Percentiles rank a stretch among this genome's conserved stretches.
phyloP scores from a whole-genome alignment of 37 sponge, comb jelly and placozoan genomes.

The Dysidea cf. avara region DNA sequence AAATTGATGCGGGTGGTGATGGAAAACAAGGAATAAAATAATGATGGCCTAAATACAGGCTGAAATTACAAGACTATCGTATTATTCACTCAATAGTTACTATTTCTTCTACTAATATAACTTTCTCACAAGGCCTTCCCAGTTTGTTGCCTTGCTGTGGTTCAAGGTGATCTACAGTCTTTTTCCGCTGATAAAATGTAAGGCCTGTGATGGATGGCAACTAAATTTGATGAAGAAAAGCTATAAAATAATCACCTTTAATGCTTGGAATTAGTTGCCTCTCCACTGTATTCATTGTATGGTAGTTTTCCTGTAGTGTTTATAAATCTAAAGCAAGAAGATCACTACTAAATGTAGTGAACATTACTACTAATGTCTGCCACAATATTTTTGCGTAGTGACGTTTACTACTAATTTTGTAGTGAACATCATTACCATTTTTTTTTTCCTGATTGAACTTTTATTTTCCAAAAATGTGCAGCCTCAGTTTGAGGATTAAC shows the following conservation, averaged over 20 bases:
- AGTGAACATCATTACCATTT: no score
- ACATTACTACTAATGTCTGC: no score
- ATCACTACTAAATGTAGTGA: no score
- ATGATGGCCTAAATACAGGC: no score
- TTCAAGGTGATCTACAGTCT: constrained; percentile 83
- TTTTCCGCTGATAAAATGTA: constrained; percentile 81
- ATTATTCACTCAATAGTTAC: constrained; percentile 14
- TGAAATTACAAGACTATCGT: no score
- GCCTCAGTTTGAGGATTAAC: no score
- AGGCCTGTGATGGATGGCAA: background rate
- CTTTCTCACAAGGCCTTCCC: constrained; percentile 93
- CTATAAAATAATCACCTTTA: background rate
- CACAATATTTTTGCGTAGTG: no score
- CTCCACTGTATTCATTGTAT: background rate
- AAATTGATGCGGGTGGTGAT: no score
- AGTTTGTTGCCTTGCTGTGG: constrained; percentile 36
- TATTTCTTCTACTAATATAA: constrained; percentile 65
- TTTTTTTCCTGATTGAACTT: no score
- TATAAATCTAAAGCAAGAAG: background rate
- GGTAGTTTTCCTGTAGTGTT: background rate
- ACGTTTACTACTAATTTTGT: no score
- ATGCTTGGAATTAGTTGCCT: background rate
- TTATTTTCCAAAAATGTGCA: no score
- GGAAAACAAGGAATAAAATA: no score
- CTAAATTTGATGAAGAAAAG: background rate